phyloP scores from a whole-genome alignment of 2,113 vertebrate species.

The Pteruthius melanotis region DNA sequence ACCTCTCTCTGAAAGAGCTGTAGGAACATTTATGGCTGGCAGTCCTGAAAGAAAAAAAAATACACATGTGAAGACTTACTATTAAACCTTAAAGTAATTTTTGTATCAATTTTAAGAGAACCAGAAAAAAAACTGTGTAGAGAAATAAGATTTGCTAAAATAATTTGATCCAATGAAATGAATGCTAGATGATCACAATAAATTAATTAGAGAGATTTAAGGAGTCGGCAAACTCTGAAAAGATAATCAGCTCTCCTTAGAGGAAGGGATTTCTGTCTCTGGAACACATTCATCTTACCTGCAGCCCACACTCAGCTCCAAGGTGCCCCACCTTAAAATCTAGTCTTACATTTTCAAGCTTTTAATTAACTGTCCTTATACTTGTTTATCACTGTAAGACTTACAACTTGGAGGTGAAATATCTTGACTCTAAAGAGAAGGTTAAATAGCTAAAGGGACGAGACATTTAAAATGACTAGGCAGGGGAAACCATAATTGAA shows the following conservation, averaged over 20 bases:
- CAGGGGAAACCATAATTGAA: not conserved
- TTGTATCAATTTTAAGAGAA: not conserved
- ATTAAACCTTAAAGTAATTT: not conserved
- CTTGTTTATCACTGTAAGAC: not conserved
- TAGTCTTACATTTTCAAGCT: not conserved
- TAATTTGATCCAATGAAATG: not conserved
- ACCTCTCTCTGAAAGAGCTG: constrained; percentile 82
- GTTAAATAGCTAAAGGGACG: not conserved
- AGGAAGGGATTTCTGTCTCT: not conserved
- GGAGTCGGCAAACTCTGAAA: not conserved
- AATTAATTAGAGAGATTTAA: not conserved
- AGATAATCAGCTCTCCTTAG: not conserved
- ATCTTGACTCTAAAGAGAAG: not conserved
- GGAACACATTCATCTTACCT: not conserved
- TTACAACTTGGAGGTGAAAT: not conserved
- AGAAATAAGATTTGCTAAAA: not conserved
- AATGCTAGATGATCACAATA: not conserved
- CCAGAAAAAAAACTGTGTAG: not conserved
- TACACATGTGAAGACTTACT: not conserved
- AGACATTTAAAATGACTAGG: not conserved
- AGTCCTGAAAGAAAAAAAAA: constrained; percentile 76
- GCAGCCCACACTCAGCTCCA: not conserved
- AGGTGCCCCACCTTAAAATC: not conserved
- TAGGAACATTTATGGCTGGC: constrained; percentile 86
- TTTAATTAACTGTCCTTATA: not conserved